A percentile compares a stretch with the other conserved stretches of the same genome.
These are phyloP conservation scores for Pangasius macronema DNA, from an alignment of 2,797 vertebrate genomes.

Conservation along the genomic window DNA sequence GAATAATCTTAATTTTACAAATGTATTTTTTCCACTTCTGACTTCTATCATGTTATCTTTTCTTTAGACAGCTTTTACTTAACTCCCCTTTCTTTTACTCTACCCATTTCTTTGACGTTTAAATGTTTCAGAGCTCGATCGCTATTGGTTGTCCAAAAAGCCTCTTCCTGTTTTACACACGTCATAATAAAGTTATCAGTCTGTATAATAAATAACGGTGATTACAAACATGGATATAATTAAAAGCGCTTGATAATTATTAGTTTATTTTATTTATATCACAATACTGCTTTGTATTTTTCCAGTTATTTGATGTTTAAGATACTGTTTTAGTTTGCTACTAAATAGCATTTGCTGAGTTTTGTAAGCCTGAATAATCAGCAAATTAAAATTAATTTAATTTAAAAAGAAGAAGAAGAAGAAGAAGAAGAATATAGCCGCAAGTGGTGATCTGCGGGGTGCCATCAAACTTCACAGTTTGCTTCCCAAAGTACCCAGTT, in stretches of 20 bases:
- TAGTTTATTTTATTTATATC: neutral
- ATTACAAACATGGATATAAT: neutral
- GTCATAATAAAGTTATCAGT: constrained; percentile 18
- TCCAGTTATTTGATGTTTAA: neutral
- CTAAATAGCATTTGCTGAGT: neutral
- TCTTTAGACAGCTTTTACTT: neutral
- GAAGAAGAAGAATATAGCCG: neutral
- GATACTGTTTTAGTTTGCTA: neutral
- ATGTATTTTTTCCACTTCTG: neutral
- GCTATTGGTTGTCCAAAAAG: constrained; percentile 41
- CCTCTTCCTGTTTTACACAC: neutral
- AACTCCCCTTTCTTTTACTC: neutral
- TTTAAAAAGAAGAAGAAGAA: neutral
- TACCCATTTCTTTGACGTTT: constrained; percentile 39
- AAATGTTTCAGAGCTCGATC: constrained; percentile 29
- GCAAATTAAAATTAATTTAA: too few species aligned
- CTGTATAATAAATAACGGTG: neutral
- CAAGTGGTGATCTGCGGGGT: neutral
- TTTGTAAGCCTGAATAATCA: neutral
- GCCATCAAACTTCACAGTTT: neutral
- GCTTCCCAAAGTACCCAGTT: neutral
- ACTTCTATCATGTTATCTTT: neutral
- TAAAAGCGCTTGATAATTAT: neutral
- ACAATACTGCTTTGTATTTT: neutral
- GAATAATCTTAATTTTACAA: accelerated